Conservation (phyloP, 2,888 invertebrate genomes). For the Nematopogon swammerdamellus region DNA sequence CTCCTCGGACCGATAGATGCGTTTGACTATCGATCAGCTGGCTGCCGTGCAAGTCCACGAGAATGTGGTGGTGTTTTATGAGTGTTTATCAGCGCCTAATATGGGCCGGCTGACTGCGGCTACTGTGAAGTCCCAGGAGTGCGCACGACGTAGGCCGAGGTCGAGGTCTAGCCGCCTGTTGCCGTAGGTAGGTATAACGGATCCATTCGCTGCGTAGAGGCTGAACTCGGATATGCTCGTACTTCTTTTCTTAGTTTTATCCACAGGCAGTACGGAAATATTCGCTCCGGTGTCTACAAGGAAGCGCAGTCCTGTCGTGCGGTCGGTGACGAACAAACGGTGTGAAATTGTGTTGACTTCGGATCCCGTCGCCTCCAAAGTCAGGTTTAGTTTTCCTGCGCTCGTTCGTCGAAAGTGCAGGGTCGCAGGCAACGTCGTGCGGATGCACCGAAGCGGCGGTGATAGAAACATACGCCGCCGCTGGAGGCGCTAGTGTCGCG, state of each 20-base stretch:
- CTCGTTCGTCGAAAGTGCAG: too few species aligned
- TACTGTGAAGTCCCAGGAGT: conserved; percentile 8
- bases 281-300: conserved; percentile 9
- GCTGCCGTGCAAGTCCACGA: not conserved
- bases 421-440: too few species aligned
- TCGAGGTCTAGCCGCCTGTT: conserved; percentile 6
- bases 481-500: too few species aligned
- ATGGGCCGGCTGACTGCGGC: conserved; percentile 9
- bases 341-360: too few species aligned
- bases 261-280: conserved; percentile 7
- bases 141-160: conserved; percentile 8
- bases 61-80: conserved; percentile 1
- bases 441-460: too few species aligned
- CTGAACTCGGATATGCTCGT: conserved; percentile 7
- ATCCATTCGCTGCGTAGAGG: conserved; percentile 14
- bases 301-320: not conserved
- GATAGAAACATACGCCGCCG: too few species aligned
- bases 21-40: not conserved
- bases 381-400: too few species aligned
- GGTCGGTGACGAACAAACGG: not conserved
- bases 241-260: too few species aligned
- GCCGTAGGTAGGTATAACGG: conserved; percentile 7
- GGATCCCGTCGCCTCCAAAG: too few species aligned
- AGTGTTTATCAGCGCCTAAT: conserved; percentile 11
- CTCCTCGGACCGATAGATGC: not conserved